Percentiles rank a stretch among this genome's conserved stretches.
phyloP scores from a whole-genome alignment of 2,888 invertebrate species.

The Hemistola chrysoprasaria region DNA sequence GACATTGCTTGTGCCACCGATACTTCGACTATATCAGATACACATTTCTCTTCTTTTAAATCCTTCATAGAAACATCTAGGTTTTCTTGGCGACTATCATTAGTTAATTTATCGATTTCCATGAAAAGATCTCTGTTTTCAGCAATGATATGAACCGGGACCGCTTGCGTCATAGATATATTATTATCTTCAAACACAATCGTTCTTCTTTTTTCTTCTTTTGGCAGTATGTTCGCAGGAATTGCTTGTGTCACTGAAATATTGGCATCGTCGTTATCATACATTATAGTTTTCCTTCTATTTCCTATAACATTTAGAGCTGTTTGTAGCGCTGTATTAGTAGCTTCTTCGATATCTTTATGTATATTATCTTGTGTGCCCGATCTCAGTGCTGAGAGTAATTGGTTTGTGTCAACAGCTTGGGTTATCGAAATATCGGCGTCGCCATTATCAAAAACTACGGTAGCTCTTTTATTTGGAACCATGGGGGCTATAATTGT shows the following conservation, averaged over 20 bases:
- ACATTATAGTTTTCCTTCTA: constrained; percentile 12
- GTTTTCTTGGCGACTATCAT: not conserved
- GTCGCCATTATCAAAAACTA: constrained; percentile 27
- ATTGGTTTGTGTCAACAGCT: constrained; percentile 14
- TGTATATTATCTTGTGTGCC: no score
- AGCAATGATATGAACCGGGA: constrained; percentile 20
- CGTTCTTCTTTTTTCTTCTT: constrained; percentile 2
- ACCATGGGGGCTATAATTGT: not conserved
- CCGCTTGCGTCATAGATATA: constrained; percentile 20
- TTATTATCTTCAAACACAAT: constrained; percentile 11
- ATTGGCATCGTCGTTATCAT: constrained; percentile 21
- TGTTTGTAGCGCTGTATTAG: no score
- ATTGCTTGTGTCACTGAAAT: constrained; percentile 18
- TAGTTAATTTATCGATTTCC: constrained; percentile 7
- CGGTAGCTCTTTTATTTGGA: constrained; percentile 11
- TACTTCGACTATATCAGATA: not conserved
- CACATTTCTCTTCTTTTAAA: not conserved
- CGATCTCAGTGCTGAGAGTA: no score
- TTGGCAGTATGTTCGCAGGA: constrained; percentile 2
- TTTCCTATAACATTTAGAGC: constrained; percentile 2
- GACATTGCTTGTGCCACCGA: not conserved
- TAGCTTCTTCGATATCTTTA: no score
- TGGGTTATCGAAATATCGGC: constrained; percentile 40
- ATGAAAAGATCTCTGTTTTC: constrained; percentile 9
- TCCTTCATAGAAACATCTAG: constrained; percentile 16